These are phyloP conservation scores for Myzus persicae DNA, from an alignment of 1,140 invertebrate genomes.

Conservation along the genomic window DNA sequence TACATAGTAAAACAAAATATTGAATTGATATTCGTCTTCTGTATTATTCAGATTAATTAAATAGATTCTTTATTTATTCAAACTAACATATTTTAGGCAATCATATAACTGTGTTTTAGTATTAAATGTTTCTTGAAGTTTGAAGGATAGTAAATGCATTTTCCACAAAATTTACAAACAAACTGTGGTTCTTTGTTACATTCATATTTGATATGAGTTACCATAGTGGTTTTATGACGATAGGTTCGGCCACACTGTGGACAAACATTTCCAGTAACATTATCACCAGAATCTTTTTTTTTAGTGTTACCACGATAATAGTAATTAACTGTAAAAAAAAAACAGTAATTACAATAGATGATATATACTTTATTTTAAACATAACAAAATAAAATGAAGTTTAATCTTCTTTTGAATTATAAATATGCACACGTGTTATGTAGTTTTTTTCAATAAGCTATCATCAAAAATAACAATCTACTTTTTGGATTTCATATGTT, in stretches of 20 bases:
- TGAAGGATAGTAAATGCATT: constrained; percentile 64
- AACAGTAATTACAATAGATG: background rate
- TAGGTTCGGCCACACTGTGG: constrained; percentile 65
- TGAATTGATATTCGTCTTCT: no score
- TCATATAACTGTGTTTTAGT: background rate
- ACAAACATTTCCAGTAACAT: constrained; percentile 44
- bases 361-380: background rate
- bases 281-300: background rate
- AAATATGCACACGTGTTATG: background rate
- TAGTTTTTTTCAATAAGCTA: constrained; percentile 4
- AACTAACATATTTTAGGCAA: background rate
- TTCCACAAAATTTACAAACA: constrained; percentile 67
- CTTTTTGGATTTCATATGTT: background rate
- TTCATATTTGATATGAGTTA: constrained; percentile 58
- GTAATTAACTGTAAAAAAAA: constrained; percentile 33
- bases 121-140: constrained; percentile 52
- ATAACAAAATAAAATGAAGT: background rate
- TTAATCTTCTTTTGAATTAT: background rate
- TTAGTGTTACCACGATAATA: background rate
- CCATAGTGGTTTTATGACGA: constrained; percentile 64
- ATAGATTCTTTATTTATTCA: no score
- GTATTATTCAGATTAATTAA: no score
- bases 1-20: no score
- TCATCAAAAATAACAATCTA: background rate
- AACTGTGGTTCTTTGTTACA: constrained; percentile 71